Evolutionary conservation across 1,140 invertebrate genomes (phyloP).

Genomic region (Chelonus insularis): DNA sequence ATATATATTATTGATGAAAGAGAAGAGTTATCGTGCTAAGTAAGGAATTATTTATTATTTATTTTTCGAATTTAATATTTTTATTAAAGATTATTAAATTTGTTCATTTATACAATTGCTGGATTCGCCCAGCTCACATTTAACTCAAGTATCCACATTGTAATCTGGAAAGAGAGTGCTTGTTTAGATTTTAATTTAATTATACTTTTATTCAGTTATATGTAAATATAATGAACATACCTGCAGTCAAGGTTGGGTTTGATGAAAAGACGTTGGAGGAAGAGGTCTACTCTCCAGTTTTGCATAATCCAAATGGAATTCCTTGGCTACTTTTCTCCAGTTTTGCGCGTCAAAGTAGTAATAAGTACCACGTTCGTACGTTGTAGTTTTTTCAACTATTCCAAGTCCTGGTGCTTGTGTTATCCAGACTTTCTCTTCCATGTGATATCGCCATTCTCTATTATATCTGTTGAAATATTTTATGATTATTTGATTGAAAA

Average conservation of each 20-base stretch:
- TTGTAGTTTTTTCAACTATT: slow-evolving; percentile 89
- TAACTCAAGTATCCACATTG: slow-evolving; percentile 54
- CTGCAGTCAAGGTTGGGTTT: slow-evolving; percentile 60
- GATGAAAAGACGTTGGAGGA: slow-evolving; percentile 56
- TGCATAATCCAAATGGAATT: slow-evolving; percentile 96
- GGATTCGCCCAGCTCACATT: slow-evolving; percentile 55
- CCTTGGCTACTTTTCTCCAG: slow-evolving; percentile 95
- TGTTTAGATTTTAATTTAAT: background rate
- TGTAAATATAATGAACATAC: slow-evolving; percentile 31
- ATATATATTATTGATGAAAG: too few species aligned
- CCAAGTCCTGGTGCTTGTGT: slow-evolving; percentile 93
- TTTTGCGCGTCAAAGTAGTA: slow-evolving; percentile 98
- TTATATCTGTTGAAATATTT: slow-evolving; percentile 71
- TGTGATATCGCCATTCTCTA: slow-evolving; percentile 99
- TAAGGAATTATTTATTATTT: slow-evolving; percentile 44
- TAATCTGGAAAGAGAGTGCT: slow-evolving; percentile 47
- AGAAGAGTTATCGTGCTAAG: slow-evolving; percentile 23
- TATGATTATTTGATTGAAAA: background rate
- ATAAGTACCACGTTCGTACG: slow-evolving; percentile 97
- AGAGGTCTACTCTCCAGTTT: slow-evolving; percentile 90
- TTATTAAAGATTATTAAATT: slow-evolving; percentile 63
- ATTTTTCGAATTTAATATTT: slow-evolving; percentile 60
- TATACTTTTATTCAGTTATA: slow-evolving; percentile 10
- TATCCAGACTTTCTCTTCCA: slow-evolving; percentile 98
- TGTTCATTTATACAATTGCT: slow-evolving; percentile 62